Evolutionary conservation across 2,888 invertebrate genomes (phyloP), one percentile per base, ranked within the genome.

Genomic region (Mamestra brassicae): DNA sequence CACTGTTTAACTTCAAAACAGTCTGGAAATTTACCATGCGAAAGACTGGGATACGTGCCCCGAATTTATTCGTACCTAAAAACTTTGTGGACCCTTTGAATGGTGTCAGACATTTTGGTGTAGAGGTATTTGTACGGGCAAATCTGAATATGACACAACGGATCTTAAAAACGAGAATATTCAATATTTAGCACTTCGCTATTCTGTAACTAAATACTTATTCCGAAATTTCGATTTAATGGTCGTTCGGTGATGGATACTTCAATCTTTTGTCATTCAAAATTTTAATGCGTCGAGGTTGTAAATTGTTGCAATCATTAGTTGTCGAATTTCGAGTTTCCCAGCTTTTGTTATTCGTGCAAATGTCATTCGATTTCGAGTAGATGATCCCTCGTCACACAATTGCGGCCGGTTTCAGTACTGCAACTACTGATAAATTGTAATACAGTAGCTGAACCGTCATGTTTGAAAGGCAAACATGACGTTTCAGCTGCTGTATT

Each of bases 11-110:
- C 85, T 87, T 85, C 78, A 71, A 70, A 71, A 84, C 74, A 81
- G 73, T 80, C 61, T 69, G 50, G 67, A 85, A 86, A 89, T 90
- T 92, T 91, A 87, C 89, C 84, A 87, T 81, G 67, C 80, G 81
- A 89, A 89, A 88, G 76, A 83, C 74, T 85, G 74, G 80, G 81
- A 81, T 85, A 89, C 91, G 91, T 89, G 90, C 73, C 66, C 69
- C 38, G 92, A 91, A 91, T 93, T 86, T 78, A 80, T 83, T 87
- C 67, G 38, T 50, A 42, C 26, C 55, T 87, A 71, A 34, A 87
- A 78, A 82, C 71, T 84, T 74, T 52, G 61, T 76, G 83, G 87
- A 87, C 68, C 87, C 76, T 72, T 62, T 26, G 42, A 42, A 15
- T 26, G 10, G 26, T 55, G 4, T 13, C 67, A 68, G 47, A 13